Evolutionary conservation across 2,797 vertebrate genomes (phyloP), one percentile per base, ranked within the genome.

Genomic region (Pempheris klunzingeri): DNA sequence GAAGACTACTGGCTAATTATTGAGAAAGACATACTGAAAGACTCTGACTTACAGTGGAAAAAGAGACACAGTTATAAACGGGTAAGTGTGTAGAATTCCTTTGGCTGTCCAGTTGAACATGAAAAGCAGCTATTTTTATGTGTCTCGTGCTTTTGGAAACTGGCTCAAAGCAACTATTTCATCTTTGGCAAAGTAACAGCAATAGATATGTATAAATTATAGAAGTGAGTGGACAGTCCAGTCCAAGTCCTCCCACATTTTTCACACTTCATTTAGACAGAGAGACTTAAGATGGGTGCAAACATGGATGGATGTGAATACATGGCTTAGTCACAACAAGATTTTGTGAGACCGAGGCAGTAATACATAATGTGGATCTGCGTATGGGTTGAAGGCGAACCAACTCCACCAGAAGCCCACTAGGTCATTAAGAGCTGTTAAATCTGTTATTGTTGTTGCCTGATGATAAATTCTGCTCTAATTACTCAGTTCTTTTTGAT

Each of bases 221-320:
- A 49, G 36, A 80, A 80, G 53, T 66, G 47, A 75, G 82, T 78
- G 78, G 88, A 90, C 82, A 20, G 76, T 77, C 41, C 20, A 17
- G 79, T 90, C 86, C 81, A 90, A 90, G 67, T 88, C 88, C 86
- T 85, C 87, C 92, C 89, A 90, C 88, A 85, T 77, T 68, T 79
- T 91, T 90, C 89, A 92, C 90, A 91, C 88, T 46, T 89, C 71
- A 52, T 86, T 81, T 55, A 77, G 71, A 85, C 44, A 22, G 50
- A 73, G 71, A 77, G 60, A 77, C 68, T 77, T 24, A 26, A n/a
- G 59, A 55, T 46, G 28, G 39, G 44, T 64, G 55, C 80, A 76
- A 58, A 82, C 82, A 76, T 74, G 22, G 73, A 67, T 43, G 50
- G 43, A 76, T 71, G 62, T 67, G 59, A 79, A 75, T 62, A 57